phyloP scores from a whole-genome alignment of 2,888 invertebrate genomes.

The Sminthurinus aureus region DNA sequence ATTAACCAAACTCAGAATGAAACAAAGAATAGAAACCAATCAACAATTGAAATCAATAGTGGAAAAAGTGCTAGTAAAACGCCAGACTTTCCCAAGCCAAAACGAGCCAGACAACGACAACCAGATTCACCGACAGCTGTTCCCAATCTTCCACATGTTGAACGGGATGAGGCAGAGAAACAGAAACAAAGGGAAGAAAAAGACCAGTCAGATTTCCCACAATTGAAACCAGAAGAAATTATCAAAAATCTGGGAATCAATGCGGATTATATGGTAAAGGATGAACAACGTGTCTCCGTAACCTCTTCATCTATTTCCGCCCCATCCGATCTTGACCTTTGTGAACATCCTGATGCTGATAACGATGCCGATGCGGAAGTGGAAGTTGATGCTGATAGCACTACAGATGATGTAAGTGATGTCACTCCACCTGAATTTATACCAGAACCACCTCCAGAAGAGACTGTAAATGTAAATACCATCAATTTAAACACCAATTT shows the following conservation, averaged over 20 bases:
- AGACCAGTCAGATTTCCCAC: background rate
- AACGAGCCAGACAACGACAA: no score
- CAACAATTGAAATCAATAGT: no score
- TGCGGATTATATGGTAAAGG: background rate
- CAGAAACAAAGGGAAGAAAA: background rate
- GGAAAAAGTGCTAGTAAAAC: no score
- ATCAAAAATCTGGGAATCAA: background rate
- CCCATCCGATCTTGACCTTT: no score
- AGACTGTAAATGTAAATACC: no score
- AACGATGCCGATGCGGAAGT: background rate
- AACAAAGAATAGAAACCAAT: no score
- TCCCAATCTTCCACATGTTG: background rate
- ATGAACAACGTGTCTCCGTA: background rate
- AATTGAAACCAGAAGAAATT: background rate
- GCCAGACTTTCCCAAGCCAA: no score
- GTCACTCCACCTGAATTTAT: slow-evolving; percentile 57
- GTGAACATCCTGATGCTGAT: no score
- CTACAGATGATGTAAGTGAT: slow-evolving; percentile 49
- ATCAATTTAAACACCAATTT: no score
- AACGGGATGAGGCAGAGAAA: background rate
- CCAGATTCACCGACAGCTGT: no score
- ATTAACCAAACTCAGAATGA: no score
- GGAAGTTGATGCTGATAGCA: slow-evolving; percentile 10
- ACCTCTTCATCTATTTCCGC: background rate
- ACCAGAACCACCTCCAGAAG: slow-evolving; percentile 56